Conservation (phyloP, 2,888 invertebrate genomes). For the Coleophora deauratella region DNA sequence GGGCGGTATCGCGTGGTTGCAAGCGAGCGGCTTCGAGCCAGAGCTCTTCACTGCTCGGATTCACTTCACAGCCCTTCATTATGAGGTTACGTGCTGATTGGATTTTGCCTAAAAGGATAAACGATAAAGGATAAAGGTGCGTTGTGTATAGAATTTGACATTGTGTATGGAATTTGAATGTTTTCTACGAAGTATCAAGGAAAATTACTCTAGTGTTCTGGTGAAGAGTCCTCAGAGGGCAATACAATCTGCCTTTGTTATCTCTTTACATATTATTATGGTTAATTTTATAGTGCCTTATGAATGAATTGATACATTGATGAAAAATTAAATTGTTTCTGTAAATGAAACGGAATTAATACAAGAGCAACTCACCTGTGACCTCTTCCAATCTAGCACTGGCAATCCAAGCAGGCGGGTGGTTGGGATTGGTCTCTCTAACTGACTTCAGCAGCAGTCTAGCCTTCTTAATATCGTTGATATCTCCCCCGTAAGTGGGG, state of each 20-base stretch:
- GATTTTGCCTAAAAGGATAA: slow-evolving; percentile 78
- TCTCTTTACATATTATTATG: no score
- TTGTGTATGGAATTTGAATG: no score
- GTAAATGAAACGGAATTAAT: no score
- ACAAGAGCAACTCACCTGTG: slow-evolving; percentile 79
- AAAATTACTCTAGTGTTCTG: no score
- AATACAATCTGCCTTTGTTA: no score
- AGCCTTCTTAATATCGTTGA: slow-evolving; percentile 98
- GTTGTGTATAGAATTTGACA: no score
- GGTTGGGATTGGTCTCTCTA: slow-evolving; percentile 97
- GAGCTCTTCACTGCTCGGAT: slow-evolving; percentile 96
- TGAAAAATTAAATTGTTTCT: no score
- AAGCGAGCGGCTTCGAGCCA: slow-evolving; percentile 98
- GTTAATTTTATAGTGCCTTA: no score
- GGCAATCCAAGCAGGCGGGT: slow-evolving; percentile 99
- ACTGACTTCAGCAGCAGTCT: slow-evolving; percentile 95
- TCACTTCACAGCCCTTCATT: slow-evolving; percentile 98
- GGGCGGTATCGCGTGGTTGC: slow-evolving; percentile 94
- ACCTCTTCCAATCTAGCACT: slow-evolving; percentile 98
- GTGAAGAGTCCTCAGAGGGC: no score
- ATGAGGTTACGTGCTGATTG: slow-evolving; percentile 97
- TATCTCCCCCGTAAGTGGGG: slow-evolving; percentile 98
- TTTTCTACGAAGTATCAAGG: no score
- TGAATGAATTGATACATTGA: no score
- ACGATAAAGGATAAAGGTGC: neutral